Percentiles rank a stretch among this genome's conserved stretches.
Evolutionary conservation across 35 echinoderm and acorn worm species (phyloP).

Genomic region (Strongylocentrotus purpuratus): DNA sequence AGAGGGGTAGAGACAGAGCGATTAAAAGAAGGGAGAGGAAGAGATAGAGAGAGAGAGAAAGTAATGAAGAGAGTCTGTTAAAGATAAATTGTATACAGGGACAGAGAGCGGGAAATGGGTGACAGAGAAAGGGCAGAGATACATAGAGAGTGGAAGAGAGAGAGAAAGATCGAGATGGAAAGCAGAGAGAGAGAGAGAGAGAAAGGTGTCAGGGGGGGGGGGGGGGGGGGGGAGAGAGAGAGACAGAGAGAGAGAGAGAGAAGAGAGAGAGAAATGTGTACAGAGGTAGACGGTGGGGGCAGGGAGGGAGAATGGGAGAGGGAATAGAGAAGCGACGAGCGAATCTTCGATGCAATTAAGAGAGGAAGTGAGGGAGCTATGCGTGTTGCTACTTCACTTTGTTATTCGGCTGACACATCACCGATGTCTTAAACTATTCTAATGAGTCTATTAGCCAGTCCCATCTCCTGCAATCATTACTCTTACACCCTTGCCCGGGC

Average conservation of each 20-base stretch:
- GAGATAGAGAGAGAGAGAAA: background rate
- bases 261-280: too few species aligned
- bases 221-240: background rate
- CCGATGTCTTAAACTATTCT: background rate
- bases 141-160: background rate
- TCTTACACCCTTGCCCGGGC: background rate
- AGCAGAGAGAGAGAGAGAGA: background rate
- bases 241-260: too few species aligned
- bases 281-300: too few species aligned
- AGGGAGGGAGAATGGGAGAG: background rate
- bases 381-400: constrained; percentile 37
- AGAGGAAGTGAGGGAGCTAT: constrained; percentile 18
- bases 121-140: background rate
- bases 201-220: background rate
- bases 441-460: constrained; percentile 15
- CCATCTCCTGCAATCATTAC: background rate
- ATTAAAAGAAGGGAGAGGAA: background rate
- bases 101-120: too few species aligned
- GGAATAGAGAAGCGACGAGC: background rate
- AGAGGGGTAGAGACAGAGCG: background rate
- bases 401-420: constrained; percentile 13
- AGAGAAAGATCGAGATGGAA: background rate
- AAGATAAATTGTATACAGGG: too few species aligned
- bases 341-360: constrained; percentile 12
- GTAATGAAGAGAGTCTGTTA: too few species aligned